Percentiles rank a stretch among this genome's conserved stretches.
These are phyloP conservation scores for Amphipyra tragopoginis DNA, from an alignment of 2,888 invertebrate genomes.

Conservation along the genomic window DNA sequence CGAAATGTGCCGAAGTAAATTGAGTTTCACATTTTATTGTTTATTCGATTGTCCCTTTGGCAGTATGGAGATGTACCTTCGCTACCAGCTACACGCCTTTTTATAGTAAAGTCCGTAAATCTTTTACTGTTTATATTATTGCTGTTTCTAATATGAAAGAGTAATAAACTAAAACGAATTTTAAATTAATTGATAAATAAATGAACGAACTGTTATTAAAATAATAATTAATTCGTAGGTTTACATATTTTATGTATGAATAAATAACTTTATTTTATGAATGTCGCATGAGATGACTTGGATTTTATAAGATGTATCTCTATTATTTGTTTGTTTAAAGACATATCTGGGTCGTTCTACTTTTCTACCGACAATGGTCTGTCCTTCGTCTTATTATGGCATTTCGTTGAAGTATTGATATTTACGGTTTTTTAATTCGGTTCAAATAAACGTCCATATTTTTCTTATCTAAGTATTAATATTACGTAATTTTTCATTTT, in stretches of 20 bases:
- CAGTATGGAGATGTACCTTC: constrained; percentile 55
- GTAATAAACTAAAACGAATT: constrained; percentile 21
- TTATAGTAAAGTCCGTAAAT: constrained; percentile 42
- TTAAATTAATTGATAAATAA: constrained; percentile 18
- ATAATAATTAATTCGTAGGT: neutral
- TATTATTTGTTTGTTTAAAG: too few species aligned
- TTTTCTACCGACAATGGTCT: too few species aligned
- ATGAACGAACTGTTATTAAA: constrained; percentile 14
- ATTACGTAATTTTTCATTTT: too few species aligned
- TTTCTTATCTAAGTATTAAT: too few species aligned
- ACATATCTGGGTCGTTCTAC: too few species aligned
- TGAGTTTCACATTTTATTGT: constrained; percentile 81
- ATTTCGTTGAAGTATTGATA: too few species aligned
- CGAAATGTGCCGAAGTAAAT: constrained; percentile 78
- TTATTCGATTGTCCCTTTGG: constrained; percentile 79
- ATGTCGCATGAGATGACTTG: too few species aligned
- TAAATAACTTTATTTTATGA: too few species aligned
- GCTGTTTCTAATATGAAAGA: constrained; percentile 12
- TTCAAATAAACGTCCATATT: too few species aligned
- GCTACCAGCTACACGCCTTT: constrained; percentile 62
- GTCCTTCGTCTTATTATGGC: too few species aligned
- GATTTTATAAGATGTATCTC: too few species aligned
- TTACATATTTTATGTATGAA: constrained; percentile 12
- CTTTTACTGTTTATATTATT: constrained; percentile 20
- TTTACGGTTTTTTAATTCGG: too few species aligned